These are phyloP conservation scores for Microcebus ravelobensis DNA, from an alignment of 2,113 vertebrate species.

Conservation along the genomic window DNA sequence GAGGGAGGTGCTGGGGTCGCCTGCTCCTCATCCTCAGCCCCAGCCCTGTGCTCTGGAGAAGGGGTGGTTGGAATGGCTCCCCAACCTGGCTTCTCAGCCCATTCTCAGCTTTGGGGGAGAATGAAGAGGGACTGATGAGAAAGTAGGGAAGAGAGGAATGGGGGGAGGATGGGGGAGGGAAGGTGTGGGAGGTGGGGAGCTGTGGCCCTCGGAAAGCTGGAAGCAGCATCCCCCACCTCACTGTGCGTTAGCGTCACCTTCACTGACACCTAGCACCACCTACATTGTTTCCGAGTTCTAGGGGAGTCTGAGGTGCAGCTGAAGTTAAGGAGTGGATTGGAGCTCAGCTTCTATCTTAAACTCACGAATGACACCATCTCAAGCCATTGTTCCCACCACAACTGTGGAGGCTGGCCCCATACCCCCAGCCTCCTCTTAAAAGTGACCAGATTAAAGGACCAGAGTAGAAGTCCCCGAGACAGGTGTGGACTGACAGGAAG, in stretches of 20 bases:
- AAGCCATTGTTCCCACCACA: neutral
- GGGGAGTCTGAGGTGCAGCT: neutral
- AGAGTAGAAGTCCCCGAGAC: neutral
- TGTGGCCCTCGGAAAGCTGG: neutral
- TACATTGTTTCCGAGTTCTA: neutral
- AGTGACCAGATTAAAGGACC: neutral
- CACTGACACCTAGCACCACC: neutral
- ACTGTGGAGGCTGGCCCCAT: fast-evolving
- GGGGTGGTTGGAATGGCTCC: neutral
- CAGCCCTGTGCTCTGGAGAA: neutral
- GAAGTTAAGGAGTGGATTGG: neutral
- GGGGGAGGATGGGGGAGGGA: neutral
- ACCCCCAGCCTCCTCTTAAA: neutral
- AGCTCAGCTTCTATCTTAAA: neutral
- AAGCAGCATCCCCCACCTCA: neutral
- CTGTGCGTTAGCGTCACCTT: neutral
- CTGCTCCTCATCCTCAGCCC: neutral
- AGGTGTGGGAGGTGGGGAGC: neutral
- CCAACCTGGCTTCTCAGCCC: neutral
- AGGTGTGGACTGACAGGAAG: fast-evolving
- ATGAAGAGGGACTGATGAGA: neutral
- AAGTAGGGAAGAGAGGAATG: neutral
- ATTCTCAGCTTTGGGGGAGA: neutral
- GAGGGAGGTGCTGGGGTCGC: neutral
- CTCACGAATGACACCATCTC: neutral